These are phyloP conservation scores for Odontomyia ornata DNA, from an alignment of 2,888 invertebrate species.

Conservation along the genomic window DNA sequence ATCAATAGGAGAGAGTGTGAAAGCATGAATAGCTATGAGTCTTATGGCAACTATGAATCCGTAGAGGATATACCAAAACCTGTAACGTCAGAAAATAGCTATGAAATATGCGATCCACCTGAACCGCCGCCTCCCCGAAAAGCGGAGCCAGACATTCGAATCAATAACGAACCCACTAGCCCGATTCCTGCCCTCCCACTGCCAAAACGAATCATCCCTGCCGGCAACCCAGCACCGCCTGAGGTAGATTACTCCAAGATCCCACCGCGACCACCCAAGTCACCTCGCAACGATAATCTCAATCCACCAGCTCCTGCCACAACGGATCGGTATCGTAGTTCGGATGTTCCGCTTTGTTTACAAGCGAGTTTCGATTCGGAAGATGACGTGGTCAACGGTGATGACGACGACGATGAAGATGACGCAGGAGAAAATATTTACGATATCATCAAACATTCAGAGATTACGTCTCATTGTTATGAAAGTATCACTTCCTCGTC, in stretches of 20 bases:
- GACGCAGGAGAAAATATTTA: constrained; percentile 69
- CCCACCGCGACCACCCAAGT: constrained; percentile 48
- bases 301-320: neutral
- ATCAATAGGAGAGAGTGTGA: constrained; percentile 34
- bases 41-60: constrained; percentile 60
- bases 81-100: constrained; percentile 56
- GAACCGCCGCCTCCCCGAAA: constrained; percentile 49
- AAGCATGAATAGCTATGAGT: constrained; percentile 50
- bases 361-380: constrained; percentile 25
- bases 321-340: constrained; percentile 37
- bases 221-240: neutral
- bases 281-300: constrained; percentile 17
- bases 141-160: constrained; percentile 52
- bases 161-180: constrained; percentile 50
- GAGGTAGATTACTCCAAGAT: constrained; percentile 14
- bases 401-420: constrained; percentile 49
- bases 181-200: constrained; percentile 54
- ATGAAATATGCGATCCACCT: constrained; percentile 59
- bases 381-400: constrained; percentile 15
- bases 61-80: constrained; percentile 53
- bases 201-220: constrained; percentile 56
- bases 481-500: constrained; percentile 53
- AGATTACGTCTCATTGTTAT: constrained; percentile 63
- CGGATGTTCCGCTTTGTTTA: constrained; percentile 39
- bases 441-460: constrained; percentile 70